Percentiles rank a stretch among this genome's conserved stretches.
Conservation (phyloP, 2,113 vertebrate species). For the Meriones unguiculatus region DNA sequence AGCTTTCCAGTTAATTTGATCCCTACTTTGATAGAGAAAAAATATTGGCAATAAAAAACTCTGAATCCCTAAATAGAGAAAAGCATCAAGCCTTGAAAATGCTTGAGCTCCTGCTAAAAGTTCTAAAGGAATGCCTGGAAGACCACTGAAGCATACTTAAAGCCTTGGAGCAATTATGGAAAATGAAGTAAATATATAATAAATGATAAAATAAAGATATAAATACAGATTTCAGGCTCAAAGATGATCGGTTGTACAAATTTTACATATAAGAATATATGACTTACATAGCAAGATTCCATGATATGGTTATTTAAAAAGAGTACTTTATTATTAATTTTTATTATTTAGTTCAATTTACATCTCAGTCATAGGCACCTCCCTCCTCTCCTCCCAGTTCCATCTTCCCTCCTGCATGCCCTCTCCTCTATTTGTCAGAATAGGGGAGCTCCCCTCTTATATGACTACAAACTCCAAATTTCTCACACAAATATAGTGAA, state of each 20-base stretch:
- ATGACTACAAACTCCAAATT: constrained; percentile 6
- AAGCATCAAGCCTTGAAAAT: constrained; percentile 18
- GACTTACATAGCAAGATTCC: not conserved
- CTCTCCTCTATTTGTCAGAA: too few relatives aligned
- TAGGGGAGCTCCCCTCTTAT: not conserved
- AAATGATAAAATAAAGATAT: constrained; percentile 30
- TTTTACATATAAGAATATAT: not conserved
- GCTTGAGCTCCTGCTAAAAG: not conserved
- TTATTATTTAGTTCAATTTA: too few relatives aligned
- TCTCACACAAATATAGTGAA: not conserved
- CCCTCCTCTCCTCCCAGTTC: too few relatives aligned
- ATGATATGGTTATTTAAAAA: constrained; percentile 29
- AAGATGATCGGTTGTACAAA: not conserved
- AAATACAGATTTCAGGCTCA: constrained; percentile 12
- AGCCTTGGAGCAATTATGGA: constrained; percentile 3
- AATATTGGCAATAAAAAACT: not conserved
- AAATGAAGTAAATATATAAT: constrained; percentile 10
- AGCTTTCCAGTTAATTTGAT: not conserved
- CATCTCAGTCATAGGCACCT: too few relatives aligned
- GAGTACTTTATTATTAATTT: not conserved
- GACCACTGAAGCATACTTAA: not conserved
- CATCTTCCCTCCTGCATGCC: too few relatives aligned
- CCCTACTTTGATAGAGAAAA: not conserved
- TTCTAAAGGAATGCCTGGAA: constrained; percentile 3
- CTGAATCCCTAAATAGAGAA: not conserved